These are phyloP conservation scores for Campoplex nolae DNA, from an alignment of 2,888 invertebrate species.

Conservation along the genomic window DNA sequence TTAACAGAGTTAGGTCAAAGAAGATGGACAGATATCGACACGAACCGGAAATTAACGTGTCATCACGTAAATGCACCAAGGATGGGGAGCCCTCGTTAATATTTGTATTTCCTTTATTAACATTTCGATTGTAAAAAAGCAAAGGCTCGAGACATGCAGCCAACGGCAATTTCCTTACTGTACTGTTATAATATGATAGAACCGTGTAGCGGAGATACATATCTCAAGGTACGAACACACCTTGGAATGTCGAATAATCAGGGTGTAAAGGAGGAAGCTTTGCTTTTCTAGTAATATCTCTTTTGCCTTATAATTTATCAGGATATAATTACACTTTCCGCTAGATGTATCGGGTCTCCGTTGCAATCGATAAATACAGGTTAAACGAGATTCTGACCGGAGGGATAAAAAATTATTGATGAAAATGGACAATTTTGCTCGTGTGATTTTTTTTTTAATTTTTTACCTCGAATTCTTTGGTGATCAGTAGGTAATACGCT, in stretches of 20 bases:
- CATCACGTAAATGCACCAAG: slow-evolving; percentile 10
- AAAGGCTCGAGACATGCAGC: slow-evolving; percentile 29
- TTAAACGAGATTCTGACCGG: slow-evolving; percentile 55
- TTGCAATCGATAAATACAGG: slow-evolving; percentile 61
- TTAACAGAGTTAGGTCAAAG: background rate
- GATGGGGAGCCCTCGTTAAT: slow-evolving; percentile 37
- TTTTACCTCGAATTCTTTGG: background rate
- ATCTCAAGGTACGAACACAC: slow-evolving; percentile 32
- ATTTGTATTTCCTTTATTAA: slow-evolving; percentile 22
- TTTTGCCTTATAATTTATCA: slow-evolving; percentile 61
- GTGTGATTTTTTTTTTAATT: background rate
- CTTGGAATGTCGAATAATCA: slow-evolving; percentile 64
- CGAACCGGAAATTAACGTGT: slow-evolving; percentile 33
- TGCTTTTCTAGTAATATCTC: slow-evolving; percentile 51
- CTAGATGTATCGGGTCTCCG: slow-evolving; percentile 56
- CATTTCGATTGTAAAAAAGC: slow-evolving; percentile 21
- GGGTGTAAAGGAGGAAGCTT: slow-evolving; percentile 55
- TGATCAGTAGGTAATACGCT: background rate
- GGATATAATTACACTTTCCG: slow-evolving; percentile 65
- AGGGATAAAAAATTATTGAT: background rate
- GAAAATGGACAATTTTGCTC: background rate
- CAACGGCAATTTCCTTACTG: slow-evolving; percentile 53
- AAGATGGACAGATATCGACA: slow-evolving; percentile 8
- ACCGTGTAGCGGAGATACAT: slow-evolving; percentile 8
- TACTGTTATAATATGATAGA: slow-evolving; percentile 58